phyloP scores from a whole-genome alignment of 2,113 vertebrate species.

The Forbesichthys agassizii region DNA sequence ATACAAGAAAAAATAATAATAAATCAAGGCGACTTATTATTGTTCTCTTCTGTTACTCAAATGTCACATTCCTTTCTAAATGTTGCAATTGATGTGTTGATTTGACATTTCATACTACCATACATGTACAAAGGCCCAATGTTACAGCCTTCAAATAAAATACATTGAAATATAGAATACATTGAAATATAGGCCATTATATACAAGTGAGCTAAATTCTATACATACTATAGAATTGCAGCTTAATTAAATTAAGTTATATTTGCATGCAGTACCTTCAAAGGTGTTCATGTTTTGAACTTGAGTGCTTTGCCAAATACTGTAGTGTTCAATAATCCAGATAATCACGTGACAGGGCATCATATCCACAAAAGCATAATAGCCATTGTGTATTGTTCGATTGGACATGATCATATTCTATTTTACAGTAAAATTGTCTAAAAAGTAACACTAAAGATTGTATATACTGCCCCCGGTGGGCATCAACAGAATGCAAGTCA shows the following conservation, averaged over 20 bases:
- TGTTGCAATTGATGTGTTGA: not conserved
- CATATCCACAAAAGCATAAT: slow-evolving; percentile 3
- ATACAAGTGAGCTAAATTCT: slow-evolving; percentile 9
- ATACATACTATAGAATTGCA: slow-evolving; percentile 22
- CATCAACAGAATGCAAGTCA: slow-evolving; percentile 17
- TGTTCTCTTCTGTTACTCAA: not conserved
- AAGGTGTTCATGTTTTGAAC: not conserved
- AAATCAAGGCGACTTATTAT: not conserved
- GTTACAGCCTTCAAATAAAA: slow-evolving; percentile 21
- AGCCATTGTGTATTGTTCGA: slow-evolving; percentile 27
- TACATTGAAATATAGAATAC: not conserved
- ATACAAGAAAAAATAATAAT: not conserved
- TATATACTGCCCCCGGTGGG: slow-evolving; percentile 9
- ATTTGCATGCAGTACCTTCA: slow-evolving; percentile 39
- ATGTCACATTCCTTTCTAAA: not conserved
- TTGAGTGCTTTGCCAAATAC: slow-evolving; percentile 5
- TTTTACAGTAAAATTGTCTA: slow-evolving; percentile 23
- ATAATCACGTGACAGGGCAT: slow-evolving; percentile 12
- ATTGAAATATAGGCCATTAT: slow-evolving; percentile 11
- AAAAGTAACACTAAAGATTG: slow-evolving; percentile 7
- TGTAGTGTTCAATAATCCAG: not conserved
- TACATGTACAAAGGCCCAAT: slow-evolving; percentile 7
- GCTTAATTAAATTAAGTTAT: slow-evolving; percentile 11
- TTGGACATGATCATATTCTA: slow-evolving; percentile 10
- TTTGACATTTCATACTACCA: not conserved